Conservation (phyloP, 35 echinoderm and acorn worm species). For the Nesometra sesokonis region DNA sequence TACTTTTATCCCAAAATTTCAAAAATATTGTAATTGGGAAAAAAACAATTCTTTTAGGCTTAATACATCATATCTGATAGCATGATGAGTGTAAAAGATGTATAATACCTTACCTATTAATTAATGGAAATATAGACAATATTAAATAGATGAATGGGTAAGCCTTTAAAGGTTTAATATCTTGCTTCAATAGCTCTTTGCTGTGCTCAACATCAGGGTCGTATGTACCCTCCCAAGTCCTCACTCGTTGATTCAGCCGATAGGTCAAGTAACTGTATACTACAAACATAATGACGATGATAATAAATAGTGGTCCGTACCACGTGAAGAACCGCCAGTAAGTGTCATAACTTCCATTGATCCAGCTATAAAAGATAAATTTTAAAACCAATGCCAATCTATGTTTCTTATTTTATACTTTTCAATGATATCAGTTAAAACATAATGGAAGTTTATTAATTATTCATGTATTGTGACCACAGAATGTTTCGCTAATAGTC, state of each 20-base stretch:
- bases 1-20: too few relatives aligned
- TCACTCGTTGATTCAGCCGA: conserved; percentile 40
- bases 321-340: conserved; percentile 33
- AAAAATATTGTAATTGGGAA: too few relatives aligned
- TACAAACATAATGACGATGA: conserved; percentile 57
- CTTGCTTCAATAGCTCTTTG: conserved; percentile 64
- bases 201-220: conserved; percentile 76
- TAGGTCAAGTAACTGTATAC: conserved; percentile 69
- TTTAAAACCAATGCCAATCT: too few relatives aligned
- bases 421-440: too few relatives aligned
- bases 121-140: conserved; percentile 85
- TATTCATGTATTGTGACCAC: too few relatives aligned
- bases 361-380: neutral
- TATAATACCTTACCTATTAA: conserved; percentile 98
- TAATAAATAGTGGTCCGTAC: conserved; percentile 81
- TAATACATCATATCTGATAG: too few relatives aligned
- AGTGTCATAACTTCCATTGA: neutral
- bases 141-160: conserved; percentile 92
- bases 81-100: too few relatives aligned
- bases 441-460: too few relatives aligned
- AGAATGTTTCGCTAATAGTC: too few relatives aligned
- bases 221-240: conserved; percentile 79
- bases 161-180: conserved; percentile 70
- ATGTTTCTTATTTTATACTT: too few relatives aligned
- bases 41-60: too few relatives aligned